These are phyloP conservation scores for Artemia sinica DNA, from an alignment of 2,888 invertebrate genomes.

Conservation along the genomic window DNA sequence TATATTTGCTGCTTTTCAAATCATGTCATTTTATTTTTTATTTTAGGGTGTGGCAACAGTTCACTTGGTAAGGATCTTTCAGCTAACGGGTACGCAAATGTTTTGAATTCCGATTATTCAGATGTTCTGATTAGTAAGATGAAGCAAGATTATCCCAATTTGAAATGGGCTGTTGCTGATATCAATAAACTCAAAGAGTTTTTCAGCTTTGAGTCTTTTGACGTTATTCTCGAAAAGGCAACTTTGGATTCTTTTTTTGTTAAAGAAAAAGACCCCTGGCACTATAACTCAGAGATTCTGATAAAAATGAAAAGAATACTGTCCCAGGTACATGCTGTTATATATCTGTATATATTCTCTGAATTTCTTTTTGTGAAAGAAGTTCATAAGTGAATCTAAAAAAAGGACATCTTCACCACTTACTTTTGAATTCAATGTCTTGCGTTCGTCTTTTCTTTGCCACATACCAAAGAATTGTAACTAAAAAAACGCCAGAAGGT, in stretches of 20 bases:
- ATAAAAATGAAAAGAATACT: conserved; percentile 25
- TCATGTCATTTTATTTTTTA: conserved; percentile 22
- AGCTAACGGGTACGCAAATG: conserved; percentile 31
- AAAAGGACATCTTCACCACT: no score
- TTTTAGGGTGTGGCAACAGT: conserved; percentile 35
- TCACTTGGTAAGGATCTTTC: conserved; percentile 33
- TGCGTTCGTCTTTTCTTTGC: no score
- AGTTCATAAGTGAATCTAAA: no score
- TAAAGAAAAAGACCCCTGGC: conserved; percentile 32
- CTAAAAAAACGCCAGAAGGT: no score
- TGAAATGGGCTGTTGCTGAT: conserved; percentile 35
- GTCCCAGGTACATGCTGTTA: conserved; percentile 6
- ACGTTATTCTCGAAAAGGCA: conserved; percentile 35
- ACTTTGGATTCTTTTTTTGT: conserved; percentile 35
- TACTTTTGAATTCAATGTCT: no score
- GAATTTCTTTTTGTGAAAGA: no score
- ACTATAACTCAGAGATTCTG: conserved; percentile 20
- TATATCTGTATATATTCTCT: not conserved
- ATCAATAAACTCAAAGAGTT: conserved; percentile 29
- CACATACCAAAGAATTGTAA: no score
- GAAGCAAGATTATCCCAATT: conserved; percentile 28
- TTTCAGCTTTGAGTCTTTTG: conserved; percentile 30
- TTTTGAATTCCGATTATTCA: conserved; percentile 35
- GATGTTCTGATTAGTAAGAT: conserved; percentile 32
- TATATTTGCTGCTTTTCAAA: not conserved